phyloP scores from a whole-genome alignment of 1,140 invertebrate genomes.

The Battus philenor region DNA sequence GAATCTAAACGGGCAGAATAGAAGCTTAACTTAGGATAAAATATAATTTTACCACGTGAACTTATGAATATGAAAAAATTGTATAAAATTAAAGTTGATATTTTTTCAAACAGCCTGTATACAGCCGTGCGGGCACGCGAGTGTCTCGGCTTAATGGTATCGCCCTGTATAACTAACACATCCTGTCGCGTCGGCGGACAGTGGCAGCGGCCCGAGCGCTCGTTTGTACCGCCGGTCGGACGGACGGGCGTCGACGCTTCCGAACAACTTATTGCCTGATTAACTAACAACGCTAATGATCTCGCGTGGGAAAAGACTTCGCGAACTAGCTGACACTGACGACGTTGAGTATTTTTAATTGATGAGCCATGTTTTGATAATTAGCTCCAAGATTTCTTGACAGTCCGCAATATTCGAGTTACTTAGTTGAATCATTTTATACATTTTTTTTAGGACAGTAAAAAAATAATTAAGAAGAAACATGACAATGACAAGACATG shows the following conservation, averaged over 20 bases:
- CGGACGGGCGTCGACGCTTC: not conserved
- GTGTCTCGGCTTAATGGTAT: slow-evolving; percentile 29
- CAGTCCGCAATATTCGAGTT: too few species aligned
- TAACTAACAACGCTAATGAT: slow-evolving; percentile 1
- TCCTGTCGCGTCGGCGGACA: slow-evolving; percentile 24
- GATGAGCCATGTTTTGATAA: too few species aligned
- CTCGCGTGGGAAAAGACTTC: not conserved
- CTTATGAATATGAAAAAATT: not conserved
- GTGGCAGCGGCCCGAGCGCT: not conserved
- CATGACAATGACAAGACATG: too few species aligned
- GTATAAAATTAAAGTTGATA: not conserved
- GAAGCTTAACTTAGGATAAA: too few species aligned
- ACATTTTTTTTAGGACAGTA: too few species aligned
- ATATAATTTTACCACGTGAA: too few species aligned
- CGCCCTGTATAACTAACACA: slow-evolving; percentile 31
- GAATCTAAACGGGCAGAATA: too few species aligned
- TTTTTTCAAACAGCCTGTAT: slow-evolving; percentile 24
- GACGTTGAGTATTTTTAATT: too few species aligned
- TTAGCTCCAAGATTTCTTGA: too few species aligned
- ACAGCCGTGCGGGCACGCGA: slow-evolving; percentile 25
- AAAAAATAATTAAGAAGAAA: too few species aligned
- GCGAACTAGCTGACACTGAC: not conserved
- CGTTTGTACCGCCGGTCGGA: not conserved
- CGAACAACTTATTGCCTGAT: slow-evolving; percentile 1
- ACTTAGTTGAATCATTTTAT: too few species aligned